These are phyloP conservation scores for Apteryx owenii DNA, from an alignment of 2,113 vertebrate species.

Conservation along the genomic window DNA sequence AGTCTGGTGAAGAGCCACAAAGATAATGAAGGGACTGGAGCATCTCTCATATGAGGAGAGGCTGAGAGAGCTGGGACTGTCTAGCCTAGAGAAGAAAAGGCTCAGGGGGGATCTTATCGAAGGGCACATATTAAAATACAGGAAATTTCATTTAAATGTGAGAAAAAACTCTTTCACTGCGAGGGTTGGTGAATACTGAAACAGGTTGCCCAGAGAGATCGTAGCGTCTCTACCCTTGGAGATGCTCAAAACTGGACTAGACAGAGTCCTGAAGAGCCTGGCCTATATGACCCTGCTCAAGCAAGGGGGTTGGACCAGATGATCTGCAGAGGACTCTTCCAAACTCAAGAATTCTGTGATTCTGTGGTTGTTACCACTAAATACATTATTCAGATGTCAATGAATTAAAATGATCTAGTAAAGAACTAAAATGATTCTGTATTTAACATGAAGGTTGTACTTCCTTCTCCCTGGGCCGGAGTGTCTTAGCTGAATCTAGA, in stretches of 20 bases:
- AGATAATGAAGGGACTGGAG: not conserved
- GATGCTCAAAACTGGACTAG: not conserved
- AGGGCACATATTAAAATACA: not conserved
- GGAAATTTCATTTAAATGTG: not conserved
- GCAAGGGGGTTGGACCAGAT: not conserved
- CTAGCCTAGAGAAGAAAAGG: not conserved
- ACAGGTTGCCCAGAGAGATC: not conserved
- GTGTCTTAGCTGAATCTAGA: not conserved
- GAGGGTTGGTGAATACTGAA: not conserved
- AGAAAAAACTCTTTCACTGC: not conserved
- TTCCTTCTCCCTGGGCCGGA: not conserved
- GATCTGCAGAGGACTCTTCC: not conserved
- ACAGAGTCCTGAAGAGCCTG: not conserved
- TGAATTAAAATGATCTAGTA: not conserved
- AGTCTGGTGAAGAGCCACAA: not conserved
- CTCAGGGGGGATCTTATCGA: not conserved
- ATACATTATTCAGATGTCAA: not conserved
- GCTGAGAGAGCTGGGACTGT: not conserved
- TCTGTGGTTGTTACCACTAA: not conserved
- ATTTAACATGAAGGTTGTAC: not conserved
- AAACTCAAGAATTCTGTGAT: not conserved
- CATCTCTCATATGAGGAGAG: not conserved
- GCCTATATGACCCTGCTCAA: not conserved
- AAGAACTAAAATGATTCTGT: not conserved
- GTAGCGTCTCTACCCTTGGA: not conserved